Base-by-base conservation (phyloP, 1,140 invertebrate genomes). In the Bradysia coprophila region DNA sequence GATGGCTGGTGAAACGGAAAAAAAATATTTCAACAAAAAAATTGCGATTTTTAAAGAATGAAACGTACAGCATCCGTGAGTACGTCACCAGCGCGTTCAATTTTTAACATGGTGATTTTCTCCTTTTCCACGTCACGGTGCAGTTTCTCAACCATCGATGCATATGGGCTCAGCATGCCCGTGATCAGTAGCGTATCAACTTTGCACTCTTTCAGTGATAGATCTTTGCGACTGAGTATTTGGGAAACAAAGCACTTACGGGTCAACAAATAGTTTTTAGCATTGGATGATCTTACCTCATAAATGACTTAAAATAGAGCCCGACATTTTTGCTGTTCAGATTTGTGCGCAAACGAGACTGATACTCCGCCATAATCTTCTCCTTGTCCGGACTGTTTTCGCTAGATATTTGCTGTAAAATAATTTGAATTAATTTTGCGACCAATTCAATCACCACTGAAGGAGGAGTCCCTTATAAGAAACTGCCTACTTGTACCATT, bases 291-390 rank as follows among this genome's bases (percentile, higher is more conserved):
- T n/a, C 47, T 49, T 62, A 83, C 80, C 78, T 83, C 57, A 88
- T 75, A 61, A 87, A 89, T 21, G 81, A 73, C 50, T 81, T 72
- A 13, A 87, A 83, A 55, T 84, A 90, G 52, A 73, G 73, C 51
- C 80, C 78, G 42, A 92, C 69, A 62, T 92, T 92, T 53, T 78
- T 77, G 21, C 80, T 72, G 62, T 92, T 92, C 42, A 91, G 75
- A 42, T 79, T 76, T 20, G 79, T 73, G 48, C 79, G 74, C 41
- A 91, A 68, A 28, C 80, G 72, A 37, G 77, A 76, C 44, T 85
- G 72, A 66, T 84, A 91, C 49, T 82, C 77, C 43, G 72, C 60
- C 48, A 89, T 76, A 37, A 83, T 76, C 43, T 75, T 73, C 46
- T 87, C 83, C 49, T 78, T 83, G 50, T 69, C 77, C 51, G 69